Conservation (phyloP, 2,797 vertebrate species). For the Allobates femoralis region DNA sequence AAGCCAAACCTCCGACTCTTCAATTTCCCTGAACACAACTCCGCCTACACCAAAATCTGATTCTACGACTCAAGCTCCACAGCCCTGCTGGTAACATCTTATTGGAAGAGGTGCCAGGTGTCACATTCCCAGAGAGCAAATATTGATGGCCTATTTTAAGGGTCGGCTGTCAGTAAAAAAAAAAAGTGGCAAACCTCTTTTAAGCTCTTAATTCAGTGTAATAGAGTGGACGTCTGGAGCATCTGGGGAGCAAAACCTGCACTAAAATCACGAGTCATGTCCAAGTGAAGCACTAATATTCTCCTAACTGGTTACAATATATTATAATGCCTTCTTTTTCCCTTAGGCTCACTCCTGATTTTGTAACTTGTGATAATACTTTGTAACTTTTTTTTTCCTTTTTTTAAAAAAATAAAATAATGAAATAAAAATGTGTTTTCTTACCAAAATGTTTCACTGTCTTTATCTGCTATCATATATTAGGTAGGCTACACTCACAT, state of each 20-base stretch:
- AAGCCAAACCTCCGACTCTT: no score
- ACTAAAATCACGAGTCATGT: neutral
- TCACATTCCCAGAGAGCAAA: no score
- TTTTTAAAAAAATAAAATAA: conserved; percentile 16
- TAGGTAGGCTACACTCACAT: no score
- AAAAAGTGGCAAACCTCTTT: no score
- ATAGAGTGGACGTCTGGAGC: neutral
- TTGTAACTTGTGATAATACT: conserved; percentile 58
- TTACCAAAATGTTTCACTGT: neutral
- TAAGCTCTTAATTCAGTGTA: neutral
- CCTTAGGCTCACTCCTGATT: neutral
- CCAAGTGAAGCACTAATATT: neutral
- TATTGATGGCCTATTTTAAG: no score
- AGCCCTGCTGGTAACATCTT: no score
- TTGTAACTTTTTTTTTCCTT: conserved; percentile 38
- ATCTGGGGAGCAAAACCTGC: neutral
- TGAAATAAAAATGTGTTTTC: conserved; percentile 22
- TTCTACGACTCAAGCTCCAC: no score
- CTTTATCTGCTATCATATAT: neutral
- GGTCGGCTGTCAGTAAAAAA: no score
- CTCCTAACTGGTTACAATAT: neutral
- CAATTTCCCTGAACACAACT: no score
- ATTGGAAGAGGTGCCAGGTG: no score
- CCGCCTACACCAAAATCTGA: no score
- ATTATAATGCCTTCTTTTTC: neutral